Evolutionary conservation across 2,113 vertebrate species (phyloP).

Genomic region (Callocephalon fimbriatum): DNA sequence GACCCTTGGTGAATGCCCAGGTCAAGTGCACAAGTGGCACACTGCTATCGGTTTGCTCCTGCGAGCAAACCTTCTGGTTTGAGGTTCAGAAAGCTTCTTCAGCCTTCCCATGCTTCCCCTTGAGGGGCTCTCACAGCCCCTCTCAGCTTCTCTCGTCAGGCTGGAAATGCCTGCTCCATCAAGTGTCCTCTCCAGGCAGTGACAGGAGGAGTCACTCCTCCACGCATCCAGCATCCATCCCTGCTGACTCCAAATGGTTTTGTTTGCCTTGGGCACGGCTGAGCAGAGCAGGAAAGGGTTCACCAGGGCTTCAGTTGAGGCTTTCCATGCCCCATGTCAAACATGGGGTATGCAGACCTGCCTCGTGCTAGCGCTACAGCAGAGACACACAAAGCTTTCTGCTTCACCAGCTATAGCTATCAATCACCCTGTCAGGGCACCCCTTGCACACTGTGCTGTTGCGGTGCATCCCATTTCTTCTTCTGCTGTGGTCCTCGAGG

Average conservation of each 20-base stretch:
- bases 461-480: neutral
- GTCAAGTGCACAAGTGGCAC: neutral
- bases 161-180: neutral
- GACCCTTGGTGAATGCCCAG: accelerated
- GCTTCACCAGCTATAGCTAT: too few species aligned
- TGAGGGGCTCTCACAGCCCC: neutral
- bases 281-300: neutral
- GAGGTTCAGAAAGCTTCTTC: neutral
- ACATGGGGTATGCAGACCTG: accelerated
- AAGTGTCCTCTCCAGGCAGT: neutral
- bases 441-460: neutral
- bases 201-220: neutral
- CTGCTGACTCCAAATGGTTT: neutral
- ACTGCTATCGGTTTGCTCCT: neutral
- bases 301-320: neutral
- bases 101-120: neutral
- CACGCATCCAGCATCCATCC: neutral
- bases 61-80: too few species aligned
- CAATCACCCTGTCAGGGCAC: neutral
- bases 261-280: neutral
- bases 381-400: neutral
- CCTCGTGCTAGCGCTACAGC: neutral
- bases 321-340: neutral
- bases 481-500: neutral
- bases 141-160: neutral